Evolutionary conservation across 1,140 invertebrate species (phyloP), one percentile per base, ranked within the genome.

Genomic region (Drosophila sturtevanti): DNA sequence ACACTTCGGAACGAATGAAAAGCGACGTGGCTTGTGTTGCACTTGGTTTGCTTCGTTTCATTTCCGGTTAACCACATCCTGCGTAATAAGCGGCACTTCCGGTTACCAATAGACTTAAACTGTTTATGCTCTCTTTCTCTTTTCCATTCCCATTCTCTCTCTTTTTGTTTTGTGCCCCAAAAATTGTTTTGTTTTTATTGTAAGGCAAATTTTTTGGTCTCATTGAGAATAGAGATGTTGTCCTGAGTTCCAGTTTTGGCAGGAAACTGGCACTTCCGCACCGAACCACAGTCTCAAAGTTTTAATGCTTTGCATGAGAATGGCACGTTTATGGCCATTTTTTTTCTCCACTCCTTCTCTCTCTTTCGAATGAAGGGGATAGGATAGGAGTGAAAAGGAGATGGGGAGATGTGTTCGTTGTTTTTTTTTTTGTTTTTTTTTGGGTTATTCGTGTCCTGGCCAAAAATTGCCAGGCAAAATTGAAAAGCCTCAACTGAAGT

Each of bases 31-130:
- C 18, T 38, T 38, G 69, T 81, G 81, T 87, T 75, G 84, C 79
- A 87, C 71, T 82, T 87, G 82, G 82, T 48, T 87, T 89, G 72
- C 55, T 82, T 89, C 72, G 79, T 82, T 87, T 87, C 82, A 87
- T 87, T 87, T 87, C 82, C 82, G 82, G 84, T 82, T 87, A 87
- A 89, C 82, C 79, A 79, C 82, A 87, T 87, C 82, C 82, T 87
- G 82, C 82, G 84, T 87, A 87, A 87, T 87, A 87, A 87, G 82
- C 82, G 84, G 60, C 84, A 79, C 79, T 89, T 87, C 82, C 82
- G 79, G 79, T 68, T 56, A 63, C 22, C 77, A 79, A 62, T 71
- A 66, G 79, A 66, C 82, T 89, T 82, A 71, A 87, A 77, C 76
- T 82, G 82, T 87, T 86, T 78, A 9, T 87, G 66, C 60, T 63